These are phyloP conservation scores for Pedionomus torquatus DNA, from an alignment of 2,113 vertebrate genomes.

Conservation along the genomic window DNA sequence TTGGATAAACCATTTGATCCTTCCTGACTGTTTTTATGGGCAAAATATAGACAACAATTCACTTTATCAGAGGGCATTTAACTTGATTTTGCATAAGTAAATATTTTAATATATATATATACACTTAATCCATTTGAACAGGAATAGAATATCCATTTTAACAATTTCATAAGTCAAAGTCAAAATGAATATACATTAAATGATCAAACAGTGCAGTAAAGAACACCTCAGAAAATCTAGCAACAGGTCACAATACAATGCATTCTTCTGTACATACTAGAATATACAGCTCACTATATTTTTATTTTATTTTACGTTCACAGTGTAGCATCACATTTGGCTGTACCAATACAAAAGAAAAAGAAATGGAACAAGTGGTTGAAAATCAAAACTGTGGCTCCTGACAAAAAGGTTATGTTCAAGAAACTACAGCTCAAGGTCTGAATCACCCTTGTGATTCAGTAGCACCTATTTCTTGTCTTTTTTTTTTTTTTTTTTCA, in stretches of 20 bases:
- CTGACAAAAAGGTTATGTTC: background rate
- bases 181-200: background rate
- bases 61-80: background rate
- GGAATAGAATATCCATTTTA: background rate
- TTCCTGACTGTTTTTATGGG: background rate
- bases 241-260: background rate
- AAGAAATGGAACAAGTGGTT: background rate
- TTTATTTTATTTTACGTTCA: background rate
- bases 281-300: background rate
- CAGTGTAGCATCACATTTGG: background rate
- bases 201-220: background rate
- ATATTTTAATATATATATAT: background rate
- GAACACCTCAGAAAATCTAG: background rate
- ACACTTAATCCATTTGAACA: background rate
- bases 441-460: background rate
- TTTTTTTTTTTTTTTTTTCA: background rate
- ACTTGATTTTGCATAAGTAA: background rate
- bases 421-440: background rate
- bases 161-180: background rate
- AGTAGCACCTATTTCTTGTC: background rate
- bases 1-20: background rate
- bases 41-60: background rate
- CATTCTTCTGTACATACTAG: background rate
- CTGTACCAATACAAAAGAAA: background rate
- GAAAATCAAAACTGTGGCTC: background rate